phyloP scores from a whole-genome alignment of 2,797 vertebrate genomes.

The Bucorvus abyssinicus region DNA sequence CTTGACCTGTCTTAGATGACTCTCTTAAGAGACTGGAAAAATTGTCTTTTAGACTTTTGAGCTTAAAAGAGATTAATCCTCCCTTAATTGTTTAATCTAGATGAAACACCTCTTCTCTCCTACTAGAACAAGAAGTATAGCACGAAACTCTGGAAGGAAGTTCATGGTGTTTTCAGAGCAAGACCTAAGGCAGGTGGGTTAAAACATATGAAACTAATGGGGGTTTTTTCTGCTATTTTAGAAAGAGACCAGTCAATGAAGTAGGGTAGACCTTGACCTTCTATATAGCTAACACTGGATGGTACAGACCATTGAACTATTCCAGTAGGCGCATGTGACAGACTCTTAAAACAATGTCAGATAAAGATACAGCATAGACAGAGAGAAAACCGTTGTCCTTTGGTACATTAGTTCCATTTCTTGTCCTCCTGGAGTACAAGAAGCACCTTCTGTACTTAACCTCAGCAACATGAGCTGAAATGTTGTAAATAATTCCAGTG shows the following conservation, averaged over 20 bases:
- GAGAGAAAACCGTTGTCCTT: neutral
- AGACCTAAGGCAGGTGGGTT: neutral
- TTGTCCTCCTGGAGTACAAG: neutral
- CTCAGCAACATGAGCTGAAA: neutral
- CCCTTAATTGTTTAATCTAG: neutral
- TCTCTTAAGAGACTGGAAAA: neutral
- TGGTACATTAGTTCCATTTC: neutral
- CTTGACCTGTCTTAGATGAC: neutral
- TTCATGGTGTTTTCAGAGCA: neutral
- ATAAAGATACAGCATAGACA: neutral
- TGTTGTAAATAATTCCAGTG: neutral
- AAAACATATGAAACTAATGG: neutral
- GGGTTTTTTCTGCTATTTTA: neutral
- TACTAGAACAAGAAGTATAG: neutral
- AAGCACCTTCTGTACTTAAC: neutral
- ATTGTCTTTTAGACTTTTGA: neutral
- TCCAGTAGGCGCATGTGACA: neutral
- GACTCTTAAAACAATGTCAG: neutral
- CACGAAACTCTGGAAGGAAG: neutral
- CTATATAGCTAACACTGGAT: neutral
- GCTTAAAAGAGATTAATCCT: neutral
- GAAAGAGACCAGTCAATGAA: neutral
- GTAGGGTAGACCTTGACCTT: neutral
- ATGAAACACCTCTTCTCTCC: neutral
- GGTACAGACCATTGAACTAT: neutral